A percentile compares a stretch with the other conserved stretches of the same genome.
Evolutionary conservation across 92 coral and sea anemone genomes (phyloP).

Genomic region (Palythoa grandis): DNA sequence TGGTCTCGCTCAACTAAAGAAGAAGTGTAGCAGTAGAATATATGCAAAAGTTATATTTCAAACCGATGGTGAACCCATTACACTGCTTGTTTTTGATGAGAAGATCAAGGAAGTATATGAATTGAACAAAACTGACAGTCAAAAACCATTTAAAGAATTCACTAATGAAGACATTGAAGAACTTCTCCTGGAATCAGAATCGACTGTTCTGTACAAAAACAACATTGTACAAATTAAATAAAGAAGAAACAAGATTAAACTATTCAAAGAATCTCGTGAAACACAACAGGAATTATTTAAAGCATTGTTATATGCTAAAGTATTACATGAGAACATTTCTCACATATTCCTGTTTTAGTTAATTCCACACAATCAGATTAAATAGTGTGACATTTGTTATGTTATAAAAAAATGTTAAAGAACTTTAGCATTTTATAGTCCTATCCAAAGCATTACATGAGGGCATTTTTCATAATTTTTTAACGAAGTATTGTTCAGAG

Average conservation of each 20-base stretch:
- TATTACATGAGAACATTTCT: slow-evolving; percentile 1
- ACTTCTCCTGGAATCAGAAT: slow-evolving; percentile 3
- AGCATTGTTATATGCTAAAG: background rate
- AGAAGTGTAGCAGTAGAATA: slow-evolving; percentile 27
- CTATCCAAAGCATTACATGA: background rate
- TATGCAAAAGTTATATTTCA: background rate
- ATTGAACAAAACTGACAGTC: background rate
- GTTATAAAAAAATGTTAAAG: background rate
- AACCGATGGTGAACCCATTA: slow-evolving; percentile 4
- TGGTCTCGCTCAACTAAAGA: slow-evolving; percentile 28
- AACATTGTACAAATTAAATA: slow-evolving; percentile 2
- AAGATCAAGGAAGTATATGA: slow-evolving; percentile 5
- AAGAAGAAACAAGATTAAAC: background rate
- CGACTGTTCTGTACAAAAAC: slow-evolving; percentile 6
- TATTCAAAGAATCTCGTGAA: background rate
- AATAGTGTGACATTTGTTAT: no score
- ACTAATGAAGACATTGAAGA: slow-evolving; percentile 5
- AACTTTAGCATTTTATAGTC: background rate
- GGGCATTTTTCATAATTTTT: slow-evolving; percentile 4
- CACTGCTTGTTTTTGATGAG: background rate
- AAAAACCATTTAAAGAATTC: background rate
- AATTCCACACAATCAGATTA: background rate
- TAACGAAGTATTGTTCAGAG: slow-evolving; percentile 5
- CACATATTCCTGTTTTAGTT: slow-evolving; percentile 1
- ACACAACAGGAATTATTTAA: background rate